Evolutionary conservation across 1,140 invertebrate species (phyloP).

Genomic region (Megathymus violae): DNA sequence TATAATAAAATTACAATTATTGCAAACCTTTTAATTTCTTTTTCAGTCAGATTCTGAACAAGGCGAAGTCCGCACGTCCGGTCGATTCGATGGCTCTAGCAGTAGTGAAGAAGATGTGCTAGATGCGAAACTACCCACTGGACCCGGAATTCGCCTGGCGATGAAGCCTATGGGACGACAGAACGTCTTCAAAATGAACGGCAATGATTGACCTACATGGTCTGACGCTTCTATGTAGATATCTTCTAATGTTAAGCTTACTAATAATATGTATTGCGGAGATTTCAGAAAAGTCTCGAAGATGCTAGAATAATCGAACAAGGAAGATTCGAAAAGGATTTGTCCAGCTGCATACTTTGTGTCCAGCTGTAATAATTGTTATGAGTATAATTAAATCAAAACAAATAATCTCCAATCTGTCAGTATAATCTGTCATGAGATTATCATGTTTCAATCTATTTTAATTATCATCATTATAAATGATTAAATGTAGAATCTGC

Average conservation of each 20-base stretch:
- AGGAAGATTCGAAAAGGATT: constrained; percentile 17
- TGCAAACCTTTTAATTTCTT: constrained; percentile 1
- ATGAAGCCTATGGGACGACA: constrained; percentile 71
- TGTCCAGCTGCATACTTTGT: constrained; percentile 4
- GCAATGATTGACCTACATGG: constrained; percentile 61
- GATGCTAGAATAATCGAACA: constrained; percentile 17
- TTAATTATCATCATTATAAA: too few relatives aligned
- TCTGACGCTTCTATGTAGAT: constrained; percentile 29
- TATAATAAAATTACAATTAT: too few relatives aligned
- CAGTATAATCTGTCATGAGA: background rate
- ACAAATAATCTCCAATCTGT: background rate
- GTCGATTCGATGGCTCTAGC: constrained; percentile 65
- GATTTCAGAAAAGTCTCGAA: constrained; percentile 6
- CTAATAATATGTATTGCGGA: constrained; percentile 24
- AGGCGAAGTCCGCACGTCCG: constrained; percentile 52
- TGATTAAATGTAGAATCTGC: too few relatives aligned
- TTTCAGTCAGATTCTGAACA: constrained; percentile 67
- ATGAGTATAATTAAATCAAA: too few relatives aligned
- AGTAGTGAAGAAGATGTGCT: constrained; percentile 73
- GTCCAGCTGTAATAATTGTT: background rate
- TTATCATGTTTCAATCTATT: too few relatives aligned
- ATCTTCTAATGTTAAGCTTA: constrained; percentile 23
- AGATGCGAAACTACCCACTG: constrained; percentile 55
- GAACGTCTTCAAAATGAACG: constrained; percentile 66
- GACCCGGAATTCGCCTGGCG: constrained; percentile 57